Conservation (phyloP, 2,113 vertebrate species). For the Ammospiza nelsoni region DNA sequence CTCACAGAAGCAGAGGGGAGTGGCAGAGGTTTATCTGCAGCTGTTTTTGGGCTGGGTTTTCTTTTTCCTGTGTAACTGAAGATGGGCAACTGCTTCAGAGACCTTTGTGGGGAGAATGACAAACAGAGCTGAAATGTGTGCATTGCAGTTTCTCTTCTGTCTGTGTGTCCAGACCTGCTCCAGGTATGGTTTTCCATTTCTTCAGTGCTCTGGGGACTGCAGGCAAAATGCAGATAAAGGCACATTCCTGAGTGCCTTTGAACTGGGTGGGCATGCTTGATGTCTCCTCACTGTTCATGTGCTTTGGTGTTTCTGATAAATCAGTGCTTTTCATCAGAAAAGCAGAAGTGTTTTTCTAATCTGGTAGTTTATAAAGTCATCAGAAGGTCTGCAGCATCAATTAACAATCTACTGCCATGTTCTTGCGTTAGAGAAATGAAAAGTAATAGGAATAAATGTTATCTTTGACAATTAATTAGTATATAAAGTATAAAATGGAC, state of each 20-base stretch:
- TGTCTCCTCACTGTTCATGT: background rate
- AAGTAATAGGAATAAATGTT: background rate
- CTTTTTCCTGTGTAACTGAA: background rate
- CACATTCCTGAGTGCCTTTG: background rate
- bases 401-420: background rate
- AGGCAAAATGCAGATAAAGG: background rate
- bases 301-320: background rate
- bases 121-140: background rate
- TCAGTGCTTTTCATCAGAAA: background rate
- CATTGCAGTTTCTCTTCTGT: background rate
- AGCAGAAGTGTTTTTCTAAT: background rate
- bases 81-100: background rate
- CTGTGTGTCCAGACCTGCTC: rapidly evolving
- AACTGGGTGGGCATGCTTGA: background rate
- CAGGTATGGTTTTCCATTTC: background rate
- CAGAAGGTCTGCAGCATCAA: background rate
- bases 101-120: background rate
- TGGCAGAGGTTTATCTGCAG: background rate
- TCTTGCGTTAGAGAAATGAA: background rate
- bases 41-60: background rate
- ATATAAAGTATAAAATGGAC: background rate
- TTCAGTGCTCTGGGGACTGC: background rate
- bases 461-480: background rate
- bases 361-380: background rate
- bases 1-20: background rate